phyloP scores from a whole-genome alignment of 1,140 invertebrate genomes.

The Acromyrmex charruanus region DNA sequence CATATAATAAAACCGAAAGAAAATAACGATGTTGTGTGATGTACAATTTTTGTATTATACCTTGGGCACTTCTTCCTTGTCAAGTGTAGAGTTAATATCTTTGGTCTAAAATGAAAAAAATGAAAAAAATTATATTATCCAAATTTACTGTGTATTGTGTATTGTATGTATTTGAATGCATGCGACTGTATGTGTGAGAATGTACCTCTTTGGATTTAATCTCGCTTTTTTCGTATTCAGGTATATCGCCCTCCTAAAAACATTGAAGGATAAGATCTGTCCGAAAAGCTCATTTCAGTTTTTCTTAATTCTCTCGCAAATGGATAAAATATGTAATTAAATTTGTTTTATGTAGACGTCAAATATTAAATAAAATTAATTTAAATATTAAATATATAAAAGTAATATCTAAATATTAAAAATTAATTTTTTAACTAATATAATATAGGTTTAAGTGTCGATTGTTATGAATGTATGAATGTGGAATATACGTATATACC shows the following conservation, averaged over 20 bases:
- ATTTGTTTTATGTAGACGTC: not conserved
- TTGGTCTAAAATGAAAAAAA: constrained; percentile 66
- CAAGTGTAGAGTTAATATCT: constrained; percentile 62
- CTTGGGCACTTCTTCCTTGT: constrained; percentile 64
- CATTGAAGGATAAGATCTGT: constrained; percentile 16
- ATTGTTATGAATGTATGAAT: not conserved
- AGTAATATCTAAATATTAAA: not conserved
- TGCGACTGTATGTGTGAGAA: not conserved
- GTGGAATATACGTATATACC: constrained; percentile 30
- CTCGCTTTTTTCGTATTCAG: constrained; percentile 52
- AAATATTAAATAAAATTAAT: not conserved
- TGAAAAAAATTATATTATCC: constrained; percentile 24
- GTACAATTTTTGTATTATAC: constrained; percentile 48
- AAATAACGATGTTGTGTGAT: not conserved
- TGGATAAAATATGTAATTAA: not conserved
- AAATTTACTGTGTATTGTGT: not conserved
- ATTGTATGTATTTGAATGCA: not conserved
- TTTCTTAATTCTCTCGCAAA: not conserved
- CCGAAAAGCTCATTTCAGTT: not conserved
- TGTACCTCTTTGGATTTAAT: constrained; percentile 60
- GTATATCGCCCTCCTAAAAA: constrained; percentile 54
- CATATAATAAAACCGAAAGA: constrained; percentile 19
- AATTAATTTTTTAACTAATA: not conserved
- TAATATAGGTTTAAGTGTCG: not conserved
- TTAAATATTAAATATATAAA: not conserved